phyloP scores from a whole-genome alignment of 2,113 vertebrate genomes.

The Oreotrochilus melanogaster region DNA sequence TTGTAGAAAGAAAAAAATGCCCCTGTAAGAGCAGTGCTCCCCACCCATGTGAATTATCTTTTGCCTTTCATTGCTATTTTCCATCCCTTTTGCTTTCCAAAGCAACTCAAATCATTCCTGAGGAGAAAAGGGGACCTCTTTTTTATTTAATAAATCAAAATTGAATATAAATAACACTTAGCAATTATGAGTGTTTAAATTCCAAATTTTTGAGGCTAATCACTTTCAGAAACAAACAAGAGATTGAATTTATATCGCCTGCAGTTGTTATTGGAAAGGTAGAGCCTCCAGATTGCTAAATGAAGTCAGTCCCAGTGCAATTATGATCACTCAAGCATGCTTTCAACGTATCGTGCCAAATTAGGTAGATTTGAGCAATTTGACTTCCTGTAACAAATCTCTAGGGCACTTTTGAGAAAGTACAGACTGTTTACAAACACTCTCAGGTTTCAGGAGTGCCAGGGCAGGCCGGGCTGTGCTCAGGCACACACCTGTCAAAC shows the following conservation, averaged over 20 bases:
- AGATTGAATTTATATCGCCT: slow-evolving; percentile 80
- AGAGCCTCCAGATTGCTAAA: slow-evolving; percentile 81
- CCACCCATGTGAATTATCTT: not conserved
- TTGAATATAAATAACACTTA: slow-evolving; percentile 77
- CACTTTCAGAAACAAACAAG: slow-evolving; percentile 82
- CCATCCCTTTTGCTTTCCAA: not conserved
- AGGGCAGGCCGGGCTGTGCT: slow-evolving; percentile 20
- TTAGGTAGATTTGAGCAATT: slow-evolving; percentile 88
- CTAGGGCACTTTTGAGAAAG: slow-evolving; percentile 86
- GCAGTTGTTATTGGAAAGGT: slow-evolving; percentile 85
- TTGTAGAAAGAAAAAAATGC: not conserved
- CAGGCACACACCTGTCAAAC: slow-evolving; percentile 81
- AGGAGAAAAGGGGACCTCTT: not conserved
- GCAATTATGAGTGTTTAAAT: slow-evolving; percentile 81
- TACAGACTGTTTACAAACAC: slow-evolving; percentile 92
- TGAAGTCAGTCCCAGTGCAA: slow-evolving; percentile 82
- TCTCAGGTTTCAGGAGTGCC: slow-evolving; percentile 79
- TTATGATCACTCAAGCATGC: slow-evolving; percentile 87
- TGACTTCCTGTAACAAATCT: slow-evolving; percentile 86
- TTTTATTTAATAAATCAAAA: slow-evolving; percentile 78
- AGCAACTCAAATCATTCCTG: slow-evolving; percentile 53
- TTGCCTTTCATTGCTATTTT: not conserved
- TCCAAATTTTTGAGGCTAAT: slow-evolving; percentile 81
- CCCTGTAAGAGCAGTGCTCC: not conserved
- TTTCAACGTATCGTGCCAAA: slow-evolving; percentile 84